A percentile compares a stretch with the other conserved stretches of the same genome.
Conservation (phyloP, 2,888 invertebrate species). For the Tortricodes alternella region DNA sequence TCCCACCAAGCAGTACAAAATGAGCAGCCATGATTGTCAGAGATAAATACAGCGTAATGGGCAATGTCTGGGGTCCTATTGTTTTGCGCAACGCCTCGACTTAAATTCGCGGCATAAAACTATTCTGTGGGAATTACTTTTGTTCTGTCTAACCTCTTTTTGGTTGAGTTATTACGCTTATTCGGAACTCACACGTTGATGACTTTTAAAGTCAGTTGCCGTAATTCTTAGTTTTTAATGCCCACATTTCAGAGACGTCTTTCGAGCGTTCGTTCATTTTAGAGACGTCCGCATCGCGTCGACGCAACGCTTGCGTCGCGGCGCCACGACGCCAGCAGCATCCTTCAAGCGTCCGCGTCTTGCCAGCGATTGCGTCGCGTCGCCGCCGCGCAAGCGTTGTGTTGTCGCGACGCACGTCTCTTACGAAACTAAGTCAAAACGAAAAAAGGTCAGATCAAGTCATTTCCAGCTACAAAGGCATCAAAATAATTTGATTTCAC, state of each 20-base stretch:
- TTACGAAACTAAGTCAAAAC: not conserved
- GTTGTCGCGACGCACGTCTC: too few relatives aligned
- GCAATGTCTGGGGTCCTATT: constrained; percentile 18
- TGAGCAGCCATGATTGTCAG: constrained; percentile 26
- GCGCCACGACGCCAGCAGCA: too few relatives aligned
- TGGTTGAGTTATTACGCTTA: not conserved
- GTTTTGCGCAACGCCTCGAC: constrained; percentile 5
- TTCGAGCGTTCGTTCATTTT: too few relatives aligned
- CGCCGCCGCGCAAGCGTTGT: too few relatives aligned
- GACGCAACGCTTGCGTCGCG: too few relatives aligned
- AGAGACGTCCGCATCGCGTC: too few relatives aligned
- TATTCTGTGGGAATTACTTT: constrained; percentile 13
- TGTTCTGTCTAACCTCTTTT: not conserved
- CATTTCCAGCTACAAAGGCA: too few relatives aligned
- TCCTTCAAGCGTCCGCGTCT: too few relatives aligned
- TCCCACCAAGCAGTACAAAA: not conserved
- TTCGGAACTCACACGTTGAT: not conserved
- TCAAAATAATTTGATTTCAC: not conserved
- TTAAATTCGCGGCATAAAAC: not conserved
- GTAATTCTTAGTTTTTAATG: too few relatives aligned
- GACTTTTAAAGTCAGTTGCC: not conserved
- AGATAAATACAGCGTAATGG: constrained; percentile 21
- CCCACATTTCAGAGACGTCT: too few relatives aligned
- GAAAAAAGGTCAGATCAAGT: not conserved
- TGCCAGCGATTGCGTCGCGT: too few relatives aligned